A percentile compares a stretch with the other conserved stretches of the same genome.
Conservation (phyloP, 1,140 invertebrate genomes). For the Drosophila repleta region DNA sequence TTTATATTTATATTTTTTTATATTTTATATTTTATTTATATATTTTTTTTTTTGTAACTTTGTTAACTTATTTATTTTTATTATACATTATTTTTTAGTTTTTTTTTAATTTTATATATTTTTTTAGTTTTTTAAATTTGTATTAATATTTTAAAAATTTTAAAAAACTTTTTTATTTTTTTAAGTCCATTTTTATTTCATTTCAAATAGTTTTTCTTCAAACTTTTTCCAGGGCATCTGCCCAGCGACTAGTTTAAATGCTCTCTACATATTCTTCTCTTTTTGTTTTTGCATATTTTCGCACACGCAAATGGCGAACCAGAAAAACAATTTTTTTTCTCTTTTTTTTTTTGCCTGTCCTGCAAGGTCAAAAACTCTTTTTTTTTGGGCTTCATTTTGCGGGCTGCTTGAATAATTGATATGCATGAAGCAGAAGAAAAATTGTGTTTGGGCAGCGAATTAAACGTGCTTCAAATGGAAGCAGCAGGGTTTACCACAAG, state of each 20-base stretch:
- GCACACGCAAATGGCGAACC: slow-evolving; percentile 23
- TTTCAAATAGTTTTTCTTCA: not conserved
- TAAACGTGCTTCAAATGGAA: slow-evolving; percentile 8
- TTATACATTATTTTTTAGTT: too few species aligned
- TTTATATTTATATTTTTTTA: not conserved
- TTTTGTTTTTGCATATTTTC: slow-evolving; percentile 33
- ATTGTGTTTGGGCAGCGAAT: slow-evolving; percentile 9
- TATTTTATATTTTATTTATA: too few species aligned
- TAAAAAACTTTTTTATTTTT: not conserved
- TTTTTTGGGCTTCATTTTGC: slow-evolving; percentile 22
- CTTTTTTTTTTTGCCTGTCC: slow-evolving; percentile 25
- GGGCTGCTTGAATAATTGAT: slow-evolving; percentile 42
- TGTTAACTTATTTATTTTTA: too few species aligned
- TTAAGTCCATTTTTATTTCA: not conserved
- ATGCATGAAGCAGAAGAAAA: slow-evolving; percentile 18
- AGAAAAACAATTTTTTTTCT: slow-evolving; percentile 15
- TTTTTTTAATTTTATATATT: not conserved
- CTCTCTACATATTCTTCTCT: not conserved
- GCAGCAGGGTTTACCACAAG: not conserved
- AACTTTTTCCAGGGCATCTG: not conserved
- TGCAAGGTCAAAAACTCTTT: slow-evolving; percentile 47
- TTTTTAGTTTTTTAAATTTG: not conserved
- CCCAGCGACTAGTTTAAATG: not conserved
- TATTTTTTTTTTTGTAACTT: too few species aligned
- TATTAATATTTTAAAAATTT: not conserved